Conservation (phyloP, 2,888 invertebrate genomes). For the Lasioglossum oenotherae region DNA sequence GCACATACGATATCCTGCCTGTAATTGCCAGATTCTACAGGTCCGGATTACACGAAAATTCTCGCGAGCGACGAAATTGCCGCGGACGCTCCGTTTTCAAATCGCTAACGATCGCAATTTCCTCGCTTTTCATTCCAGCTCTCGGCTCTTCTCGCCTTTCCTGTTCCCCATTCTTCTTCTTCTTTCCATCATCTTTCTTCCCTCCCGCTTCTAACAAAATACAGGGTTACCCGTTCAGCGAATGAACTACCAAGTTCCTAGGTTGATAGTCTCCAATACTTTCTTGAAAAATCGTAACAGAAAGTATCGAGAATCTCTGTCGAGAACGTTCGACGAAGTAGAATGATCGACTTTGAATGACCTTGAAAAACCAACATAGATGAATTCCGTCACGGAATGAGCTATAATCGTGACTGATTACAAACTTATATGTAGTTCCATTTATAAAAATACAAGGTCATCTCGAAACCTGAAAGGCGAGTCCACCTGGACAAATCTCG, state of each 20-base stretch:
- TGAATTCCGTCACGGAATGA: no score
- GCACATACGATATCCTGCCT: neutral
- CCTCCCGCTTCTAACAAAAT: neutral
- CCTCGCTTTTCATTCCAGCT: neutral
- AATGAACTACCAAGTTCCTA: neutral
- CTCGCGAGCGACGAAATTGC: neutral
- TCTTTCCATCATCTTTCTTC: neutral
- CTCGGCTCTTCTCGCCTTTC: neutral
- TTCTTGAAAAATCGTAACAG: no score
- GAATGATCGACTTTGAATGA: no score
- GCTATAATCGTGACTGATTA: no score
- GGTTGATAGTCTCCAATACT: no score
- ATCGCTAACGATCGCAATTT: neutral
- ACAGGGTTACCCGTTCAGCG: neutral
- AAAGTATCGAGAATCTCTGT: no score
- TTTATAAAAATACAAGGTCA: no score
- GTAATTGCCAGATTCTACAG: slow-evolving; percentile 1
- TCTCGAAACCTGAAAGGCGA: no score
- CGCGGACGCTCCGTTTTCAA: neutral
- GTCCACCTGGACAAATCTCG: no score
- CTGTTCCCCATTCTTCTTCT: neutral
- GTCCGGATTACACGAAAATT: slow-evolving; percentile 1
- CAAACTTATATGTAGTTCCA: no score
- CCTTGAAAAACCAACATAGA: no score
- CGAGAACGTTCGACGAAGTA: no score